phyloP scores from a whole-genome alignment of 2,797 vertebrate genomes.

The Pangasius larnaudii region DNA sequence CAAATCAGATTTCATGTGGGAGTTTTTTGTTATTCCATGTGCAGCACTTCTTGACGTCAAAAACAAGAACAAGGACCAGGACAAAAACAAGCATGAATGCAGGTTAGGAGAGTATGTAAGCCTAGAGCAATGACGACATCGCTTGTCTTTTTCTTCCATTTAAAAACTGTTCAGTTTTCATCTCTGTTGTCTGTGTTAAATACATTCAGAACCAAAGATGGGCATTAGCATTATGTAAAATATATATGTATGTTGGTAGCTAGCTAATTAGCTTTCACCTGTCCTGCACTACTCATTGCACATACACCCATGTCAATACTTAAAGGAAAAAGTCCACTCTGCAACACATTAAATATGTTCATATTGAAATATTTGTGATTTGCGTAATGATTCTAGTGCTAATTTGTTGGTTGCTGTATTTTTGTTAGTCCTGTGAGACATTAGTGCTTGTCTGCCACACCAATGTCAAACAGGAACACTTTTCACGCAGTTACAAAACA shows the following conservation, averaged over 20 bases:
- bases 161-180: neutral
- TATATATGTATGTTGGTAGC: neutral
- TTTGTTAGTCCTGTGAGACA: neutral
- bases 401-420: neutral
- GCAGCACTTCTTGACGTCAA: slow-evolving; percentile 2
- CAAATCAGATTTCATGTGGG: slow-evolving; percentile 19
- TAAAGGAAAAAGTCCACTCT: neutral
- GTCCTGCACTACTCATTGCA: neutral
- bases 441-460: neutral
- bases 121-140: neutral
- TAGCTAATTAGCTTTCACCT: neutral
- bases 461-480: no score
- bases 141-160: neutral
- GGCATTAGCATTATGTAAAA: neutral
- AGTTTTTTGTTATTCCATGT: neutral
- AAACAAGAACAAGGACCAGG: neutral
- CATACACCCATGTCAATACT: neutral
- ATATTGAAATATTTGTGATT: neutral
- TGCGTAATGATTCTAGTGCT: neutral
- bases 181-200: neutral
- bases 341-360: neutral
- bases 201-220: neutral
- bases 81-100: neutral
- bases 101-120: neutral
- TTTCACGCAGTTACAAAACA: neutral